Evolutionary conservation across 2,113 vertebrate genomes (phyloP).

Genomic region (rabbit (Oryctolagus cuniculus)): mOryCun1.1 NC_091436.1:79344001-79344500

Average conservation of each 20-base stretch:
- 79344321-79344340: neutral
- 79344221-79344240: neutral
- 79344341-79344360: neutral
- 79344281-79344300: neutral
- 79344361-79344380: neutral
- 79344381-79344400: neutral
- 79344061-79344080: neutral
- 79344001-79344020: neutral
- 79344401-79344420: neutral
- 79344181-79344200: neutral
- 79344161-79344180: neutral
- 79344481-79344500: neutral
- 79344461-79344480: neutral
- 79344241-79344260: neutral
- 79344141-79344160: no score
- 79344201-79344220: no score
- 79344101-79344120: neutral
- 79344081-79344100: neutral
- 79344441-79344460: neutral
- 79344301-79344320: neutral
- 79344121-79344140: no score
- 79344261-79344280: neutral
- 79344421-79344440: neutral
- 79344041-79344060: neutral
- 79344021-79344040: neutral